Evolutionary conservation across 2,113 vertebrate genomes (phyloP).

Genomic region (Poecile atricapillus): DNA sequence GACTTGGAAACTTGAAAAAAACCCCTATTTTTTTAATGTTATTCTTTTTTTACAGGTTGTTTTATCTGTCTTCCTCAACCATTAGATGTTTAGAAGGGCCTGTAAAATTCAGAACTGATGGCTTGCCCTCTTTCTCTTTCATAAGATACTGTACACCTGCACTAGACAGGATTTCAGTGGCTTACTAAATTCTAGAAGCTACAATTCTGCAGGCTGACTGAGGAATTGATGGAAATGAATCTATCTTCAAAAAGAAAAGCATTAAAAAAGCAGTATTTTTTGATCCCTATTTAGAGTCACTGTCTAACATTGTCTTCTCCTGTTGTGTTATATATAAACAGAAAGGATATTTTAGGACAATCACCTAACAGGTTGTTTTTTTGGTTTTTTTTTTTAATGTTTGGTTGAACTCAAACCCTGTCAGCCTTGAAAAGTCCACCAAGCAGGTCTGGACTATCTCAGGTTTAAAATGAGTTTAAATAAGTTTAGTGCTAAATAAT

Average conservation of each 20-base stretch:
- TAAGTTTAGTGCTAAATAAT: background rate
- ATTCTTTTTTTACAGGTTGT: background rate
- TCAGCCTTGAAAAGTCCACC: background rate
- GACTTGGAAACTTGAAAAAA: background rate
- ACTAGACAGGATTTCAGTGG: background rate
- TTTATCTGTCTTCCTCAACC: background rate
- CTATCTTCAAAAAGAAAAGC: background rate
- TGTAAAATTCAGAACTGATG: background rate
- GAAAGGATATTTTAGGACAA: background rate
- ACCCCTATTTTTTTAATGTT: rapidly evolving
- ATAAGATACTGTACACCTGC: background rate
- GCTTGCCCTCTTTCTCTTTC: background rate
- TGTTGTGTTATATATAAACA: background rate
- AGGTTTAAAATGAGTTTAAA: background rate
- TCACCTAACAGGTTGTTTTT: background rate
- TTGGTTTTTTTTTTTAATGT: background rate
- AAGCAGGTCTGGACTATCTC: background rate
- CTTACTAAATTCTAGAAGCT: background rate
- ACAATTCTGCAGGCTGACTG: background rate
- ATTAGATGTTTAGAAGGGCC: background rate
- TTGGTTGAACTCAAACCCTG: background rate
- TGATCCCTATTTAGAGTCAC: background rate
- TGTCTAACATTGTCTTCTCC: background rate
- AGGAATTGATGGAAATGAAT: background rate
- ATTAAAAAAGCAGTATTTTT: background rate